Evolutionary conservation across 2,797 vertebrate species (phyloP), one percentile per base, ranked within the genome.

Genomic region (Staurois parvus): DNA sequence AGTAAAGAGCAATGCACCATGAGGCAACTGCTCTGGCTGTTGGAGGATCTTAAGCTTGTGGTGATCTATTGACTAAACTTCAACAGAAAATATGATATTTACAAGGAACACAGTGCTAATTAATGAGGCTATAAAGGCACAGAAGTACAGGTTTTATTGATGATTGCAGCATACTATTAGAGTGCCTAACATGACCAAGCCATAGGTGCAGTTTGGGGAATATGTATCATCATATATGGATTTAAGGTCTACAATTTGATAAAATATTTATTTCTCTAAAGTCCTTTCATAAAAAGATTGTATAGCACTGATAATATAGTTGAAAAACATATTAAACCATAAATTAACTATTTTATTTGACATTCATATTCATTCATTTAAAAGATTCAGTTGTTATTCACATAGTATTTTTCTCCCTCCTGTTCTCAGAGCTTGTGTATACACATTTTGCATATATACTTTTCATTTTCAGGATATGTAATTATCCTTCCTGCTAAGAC

Each of bases 401-500:
- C 29, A 3, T 40, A 81, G 42, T 32, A 15, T 72, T 32, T 72
- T 72, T 2, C 24, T 34, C 59, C 28, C 29, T 48, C 52, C 26
- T 19, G 37, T 72, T 26, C 26, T 72, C 32, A 40, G 52, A 64
- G 52, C 69, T 72, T 32, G 13, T 26, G 30, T 72, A 30, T 30
- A 42, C 56, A 72, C 32, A 29, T 59, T 66, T 42, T 56, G 24
- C 21, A 81, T 59, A 32, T 15, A 81, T 72, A 15, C 68, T 72
- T 68, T 40, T 68, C 72, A 84, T 79, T 72, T 77, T 66, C 80
- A 7, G 40, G 21, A 42, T 7, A 83, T 83, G 29, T 87, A 87
- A 87, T 84, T 87, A 79, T 79, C 42, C 59, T 40, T 83, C 85
- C 85, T 83, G 85, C 80, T 83, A 87, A 79, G 85, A 83, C 5